Conservation (phyloP, 2,797 vertebrate genomes). For the Threskiornis aethiopicus region DNA sequence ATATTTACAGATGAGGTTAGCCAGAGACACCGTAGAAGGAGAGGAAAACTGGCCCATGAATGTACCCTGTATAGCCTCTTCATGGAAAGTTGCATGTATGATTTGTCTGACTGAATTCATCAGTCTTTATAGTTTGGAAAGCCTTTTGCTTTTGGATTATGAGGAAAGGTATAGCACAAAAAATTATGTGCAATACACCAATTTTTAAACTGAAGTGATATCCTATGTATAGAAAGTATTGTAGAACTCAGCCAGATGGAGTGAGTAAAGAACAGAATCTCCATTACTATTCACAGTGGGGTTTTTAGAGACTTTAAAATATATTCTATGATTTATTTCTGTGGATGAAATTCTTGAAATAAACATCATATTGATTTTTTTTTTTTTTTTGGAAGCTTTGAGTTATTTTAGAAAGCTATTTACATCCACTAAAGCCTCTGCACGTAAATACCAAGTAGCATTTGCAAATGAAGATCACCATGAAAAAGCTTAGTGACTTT, state of each 20-base stretch:
- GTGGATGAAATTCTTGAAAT: background rate
- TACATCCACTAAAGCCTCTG: background rate
- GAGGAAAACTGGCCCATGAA: background rate
- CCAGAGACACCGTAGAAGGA: background rate
- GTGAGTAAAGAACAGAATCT: background rate
- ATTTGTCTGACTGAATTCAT: background rate
- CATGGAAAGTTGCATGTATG: background rate
- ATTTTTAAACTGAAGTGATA: background rate
- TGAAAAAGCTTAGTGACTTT: conserved; percentile 23
- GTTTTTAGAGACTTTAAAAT: background rate
- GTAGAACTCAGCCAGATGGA: background rate
- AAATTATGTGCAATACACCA: background rate
- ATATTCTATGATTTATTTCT: background rate
- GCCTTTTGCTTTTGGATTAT: background rate
- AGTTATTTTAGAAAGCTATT: conserved; percentile 32
- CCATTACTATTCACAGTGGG: background rate
- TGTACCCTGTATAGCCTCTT: background rate
- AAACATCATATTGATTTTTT: background rate
- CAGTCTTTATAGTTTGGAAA: background rate
- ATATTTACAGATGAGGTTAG: background rate
- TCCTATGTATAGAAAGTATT: background rate
- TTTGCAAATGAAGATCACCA: conserved; percentile 30
- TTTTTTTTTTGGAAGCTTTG: background rate
- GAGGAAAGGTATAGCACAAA: background rate
- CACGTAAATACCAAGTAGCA: background rate